phyloP scores from a whole-genome alignment of 2,113 vertebrate genomes.

The Podarcis muralis region DNA sequence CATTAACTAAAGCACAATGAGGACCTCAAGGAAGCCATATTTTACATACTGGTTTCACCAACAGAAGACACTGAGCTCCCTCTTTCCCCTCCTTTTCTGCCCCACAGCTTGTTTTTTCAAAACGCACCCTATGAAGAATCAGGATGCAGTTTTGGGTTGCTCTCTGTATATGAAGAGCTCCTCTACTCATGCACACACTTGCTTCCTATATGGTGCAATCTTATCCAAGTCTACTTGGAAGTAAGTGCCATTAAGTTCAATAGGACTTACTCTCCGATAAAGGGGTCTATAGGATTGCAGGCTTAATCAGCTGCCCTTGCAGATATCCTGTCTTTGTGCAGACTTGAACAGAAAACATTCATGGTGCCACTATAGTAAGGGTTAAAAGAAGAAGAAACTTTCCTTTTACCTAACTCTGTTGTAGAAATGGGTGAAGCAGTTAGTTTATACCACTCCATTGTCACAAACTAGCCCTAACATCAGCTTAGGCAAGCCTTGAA shows the following conservation, averaged over 20 bases:
- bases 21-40: neutral
- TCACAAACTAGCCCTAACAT: neutral
- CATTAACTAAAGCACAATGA: neutral
- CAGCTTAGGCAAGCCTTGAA: neutral
- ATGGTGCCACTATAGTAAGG: neutral
- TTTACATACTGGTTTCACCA: neutral
- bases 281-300: neutral
- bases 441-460: neutral
- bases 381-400: neutral
- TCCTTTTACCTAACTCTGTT: neutral
- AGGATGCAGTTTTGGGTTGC: neutral
- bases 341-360: neutral
- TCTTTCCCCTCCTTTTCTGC: neutral
- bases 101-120: neutral
- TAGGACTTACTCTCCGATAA: neutral
- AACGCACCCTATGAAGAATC: neutral
- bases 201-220: neutral
- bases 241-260: neutral
- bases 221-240: neutral
- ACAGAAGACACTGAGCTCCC: neutral
- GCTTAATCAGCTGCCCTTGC: neutral
- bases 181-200: too few species aligned
- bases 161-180: neutral
- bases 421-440: too few species aligned
- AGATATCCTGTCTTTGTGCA: neutral